A percentile compares a stretch with the other conserved stretches of the same genome.
phyloP scores from a whole-genome alignment of 2,888 invertebrate genomes.

The Arctia plantaginis region DNA sequence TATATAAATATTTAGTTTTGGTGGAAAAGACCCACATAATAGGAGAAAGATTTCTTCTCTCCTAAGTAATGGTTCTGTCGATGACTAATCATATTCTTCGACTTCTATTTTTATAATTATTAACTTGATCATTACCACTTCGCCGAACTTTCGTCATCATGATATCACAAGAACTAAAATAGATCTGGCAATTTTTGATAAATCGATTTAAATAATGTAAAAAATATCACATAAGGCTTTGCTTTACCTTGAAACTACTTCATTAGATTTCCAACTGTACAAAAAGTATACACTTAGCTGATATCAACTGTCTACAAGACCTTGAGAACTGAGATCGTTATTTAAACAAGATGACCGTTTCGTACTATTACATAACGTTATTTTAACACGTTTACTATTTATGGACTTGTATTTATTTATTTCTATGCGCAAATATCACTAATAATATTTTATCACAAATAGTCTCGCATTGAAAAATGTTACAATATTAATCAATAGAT shows the following conservation, averaged over 20 bases:
- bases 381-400: background rate
- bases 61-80: background rate
- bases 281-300: background rate
- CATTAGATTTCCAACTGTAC: background rate
- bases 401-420: conserved; percentile 1
- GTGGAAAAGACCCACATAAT: background rate
- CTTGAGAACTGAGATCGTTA: conserved; percentile 40
- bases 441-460: background rate
- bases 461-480: conserved; percentile 1
- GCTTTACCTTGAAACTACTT: background rate
- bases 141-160: background rate
- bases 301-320: conserved; percentile 23
- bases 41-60: background rate
- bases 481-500: conserved; percentile 15
- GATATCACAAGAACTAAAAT: background rate
- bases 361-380: conserved; percentile 31
- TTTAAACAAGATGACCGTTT: conserved; percentile 39
- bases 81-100: too few species aligned
- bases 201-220: background rate
- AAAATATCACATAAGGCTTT: background rate
- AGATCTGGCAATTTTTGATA: background rate
- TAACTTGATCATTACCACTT: background rate
- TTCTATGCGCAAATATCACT: background rate
- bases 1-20: background rate
- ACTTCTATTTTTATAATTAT: background rate